Evolutionary conservation across 37 sponge, comb jelly and placozoan genomes (phyloP).

Genomic region (Aphrocallistes beatrix): DNA sequence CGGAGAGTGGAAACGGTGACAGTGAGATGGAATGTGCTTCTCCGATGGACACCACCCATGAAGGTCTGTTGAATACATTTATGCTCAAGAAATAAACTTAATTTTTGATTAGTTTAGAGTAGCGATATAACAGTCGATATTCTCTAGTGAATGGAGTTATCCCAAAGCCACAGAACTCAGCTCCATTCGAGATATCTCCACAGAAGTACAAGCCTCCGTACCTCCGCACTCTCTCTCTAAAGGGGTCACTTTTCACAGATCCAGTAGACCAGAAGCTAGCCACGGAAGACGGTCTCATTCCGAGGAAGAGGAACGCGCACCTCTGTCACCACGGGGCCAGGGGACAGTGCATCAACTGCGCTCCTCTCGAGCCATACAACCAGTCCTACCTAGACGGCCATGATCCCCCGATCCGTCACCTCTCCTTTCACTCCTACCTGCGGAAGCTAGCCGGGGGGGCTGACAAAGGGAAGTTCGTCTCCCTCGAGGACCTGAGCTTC

Average conservation of each 20-base stretch:
- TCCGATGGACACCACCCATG: too few species aligned
- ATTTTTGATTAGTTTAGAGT: too few species aligned
- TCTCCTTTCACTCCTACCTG: conserved; percentile 79
- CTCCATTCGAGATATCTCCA: neutral
- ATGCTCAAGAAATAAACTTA: too few species aligned
- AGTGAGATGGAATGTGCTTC: neutral
- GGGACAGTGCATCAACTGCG: conserved; percentile 79
- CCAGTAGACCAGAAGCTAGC: conserved; percentile 61
- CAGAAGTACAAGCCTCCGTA: neutral
- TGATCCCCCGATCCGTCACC: conserved; percentile 81
- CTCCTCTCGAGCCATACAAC: conserved; percentile 76
- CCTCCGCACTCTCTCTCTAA: neutral
- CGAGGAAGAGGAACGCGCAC: conserved; percentile 53
- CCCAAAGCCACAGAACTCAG: conserved; percentile 25
- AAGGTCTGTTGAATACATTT: too few species aligned
- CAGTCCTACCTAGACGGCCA: conserved; percentile 32
- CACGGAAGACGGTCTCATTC: conserved; percentile 49
- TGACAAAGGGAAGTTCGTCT: conserved; percentile 81
- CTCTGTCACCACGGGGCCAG: conserved; percentile 74
- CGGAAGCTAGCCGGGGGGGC: conserved; percentile 77
- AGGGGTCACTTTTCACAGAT: conserved; percentile 44
- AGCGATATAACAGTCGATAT: neutral
- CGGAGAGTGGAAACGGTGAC: neutral
- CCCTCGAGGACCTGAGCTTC: conserved; percentile 70
- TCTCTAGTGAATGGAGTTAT: conserved; percentile 45